Evolutionary conservation across 92 coral and sea anemone species (phyloP), one percentile per base, ranked within the genome.

Genomic region (Plumapathes pennacea): DNA sequence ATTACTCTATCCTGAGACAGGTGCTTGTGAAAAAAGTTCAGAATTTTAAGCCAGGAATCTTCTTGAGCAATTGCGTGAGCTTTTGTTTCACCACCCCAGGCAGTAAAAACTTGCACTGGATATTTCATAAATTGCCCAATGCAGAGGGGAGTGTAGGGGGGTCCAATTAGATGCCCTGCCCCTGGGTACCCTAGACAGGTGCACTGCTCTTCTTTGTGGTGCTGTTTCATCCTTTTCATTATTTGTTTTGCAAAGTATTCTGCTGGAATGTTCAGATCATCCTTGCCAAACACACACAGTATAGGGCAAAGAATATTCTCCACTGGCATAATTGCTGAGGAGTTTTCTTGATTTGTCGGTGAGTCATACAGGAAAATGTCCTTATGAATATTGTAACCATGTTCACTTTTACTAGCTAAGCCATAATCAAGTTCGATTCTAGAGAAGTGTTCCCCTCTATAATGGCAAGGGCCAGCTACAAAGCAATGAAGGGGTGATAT

Each of bases 81-180:
- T 47, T 40, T 69, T 11, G 70, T n/a, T 25, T 75, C 69, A 9
- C 89, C 89, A 38, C 89, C 89, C 63, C 60, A 76, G 0, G 57
- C 51, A 12, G 57, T 2, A 21, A 9, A 10, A 6, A 28, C 13
- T 25, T 49, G 0, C 3, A 9, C 32, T 7, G n/a, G 3, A 25
- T 22, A 14, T 17, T 36, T 46, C 14, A 13, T 10, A 38, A 30
- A 82, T 5, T 64, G 32, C 28, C 38, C 56, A 14, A 14, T 23
- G 4, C 64, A 60, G n/a, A 11, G 80, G 11, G 84, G 84, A 17
- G 46, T 30, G 44, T 63, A 70, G 3, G 90, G 90, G 7, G 90
- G 90, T 62, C 71, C 85, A 31, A 83, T 77, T 1, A 83, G 43
- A 30, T 83, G 89, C 21, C 89, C 89, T 14, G 89, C 80, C 38